Percentiles rank a stretch among this genome's conserved stretches.
phyloP scores from a whole-genome alignment of 2,113 vertebrate genomes.

The Bettongia penicillata region DNA sequence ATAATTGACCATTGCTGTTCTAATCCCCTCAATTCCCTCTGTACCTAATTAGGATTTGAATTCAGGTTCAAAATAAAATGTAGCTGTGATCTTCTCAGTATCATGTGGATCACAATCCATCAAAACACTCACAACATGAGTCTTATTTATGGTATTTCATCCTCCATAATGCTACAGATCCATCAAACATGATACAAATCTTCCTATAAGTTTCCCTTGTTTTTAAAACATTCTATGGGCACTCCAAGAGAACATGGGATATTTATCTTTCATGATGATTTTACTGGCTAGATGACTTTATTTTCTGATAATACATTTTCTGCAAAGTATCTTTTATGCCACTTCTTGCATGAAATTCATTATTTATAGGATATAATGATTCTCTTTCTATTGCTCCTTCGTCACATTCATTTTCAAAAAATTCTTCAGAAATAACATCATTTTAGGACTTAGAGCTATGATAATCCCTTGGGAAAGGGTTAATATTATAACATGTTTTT shows the following conservation, averaged over 20 bases:
- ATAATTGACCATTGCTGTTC: not conserved
- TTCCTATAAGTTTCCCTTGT: not conserved
- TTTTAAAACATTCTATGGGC: not conserved
- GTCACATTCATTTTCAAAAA: not conserved
- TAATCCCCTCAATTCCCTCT: not conserved
- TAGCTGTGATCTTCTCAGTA: not conserved
- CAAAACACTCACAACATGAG: not conserved
- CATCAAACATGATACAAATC: not conserved
- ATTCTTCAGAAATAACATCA: not conserved
- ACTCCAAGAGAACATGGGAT: not conserved
- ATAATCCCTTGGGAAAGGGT: not conserved
- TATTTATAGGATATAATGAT: not conserved
- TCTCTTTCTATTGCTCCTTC: not conserved
- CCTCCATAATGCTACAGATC: not conserved
- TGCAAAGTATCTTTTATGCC: not conserved
- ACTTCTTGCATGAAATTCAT: not conserved
- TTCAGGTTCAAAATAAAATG: not conserved
- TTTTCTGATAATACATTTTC: not conserved
- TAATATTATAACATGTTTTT: not conserved
- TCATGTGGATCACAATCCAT: not conserved
- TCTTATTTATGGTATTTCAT: not conserved
- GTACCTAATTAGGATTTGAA: not conserved
- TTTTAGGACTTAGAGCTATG: not conserved
- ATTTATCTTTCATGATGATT: not conserved
- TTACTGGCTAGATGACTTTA: not conserved